Evolutionary conservation across 2,113 vertebrate species (phyloP).

Genomic region (Daboia siamensis): DNA sequence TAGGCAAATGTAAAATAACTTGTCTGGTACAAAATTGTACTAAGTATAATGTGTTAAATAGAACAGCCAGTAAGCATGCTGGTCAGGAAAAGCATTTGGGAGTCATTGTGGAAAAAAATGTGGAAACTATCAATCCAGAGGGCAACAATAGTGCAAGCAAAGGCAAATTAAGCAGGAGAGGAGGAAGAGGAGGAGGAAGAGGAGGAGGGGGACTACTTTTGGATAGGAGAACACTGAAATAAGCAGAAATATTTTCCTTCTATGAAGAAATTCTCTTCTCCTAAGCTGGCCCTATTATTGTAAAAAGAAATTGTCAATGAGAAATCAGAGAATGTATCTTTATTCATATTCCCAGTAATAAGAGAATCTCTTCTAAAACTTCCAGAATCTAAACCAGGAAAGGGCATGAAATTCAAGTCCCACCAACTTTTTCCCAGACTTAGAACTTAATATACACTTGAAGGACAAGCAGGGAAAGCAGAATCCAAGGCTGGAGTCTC

Average conservation of each 20-base stretch:
- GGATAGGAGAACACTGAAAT: not conserved
- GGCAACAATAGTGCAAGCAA: slow-evolving; percentile 31
- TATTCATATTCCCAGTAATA: not conserved
- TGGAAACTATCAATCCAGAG: slow-evolving; percentile 49
- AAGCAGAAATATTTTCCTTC: not conserved
- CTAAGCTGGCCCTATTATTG: not conserved
- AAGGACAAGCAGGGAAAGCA: not conserved
- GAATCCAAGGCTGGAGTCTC: not conserved
- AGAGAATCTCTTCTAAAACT: not conserved
- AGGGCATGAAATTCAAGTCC: not conserved
- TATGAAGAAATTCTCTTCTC: not conserved
- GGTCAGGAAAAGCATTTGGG: slow-evolving; percentile 62
- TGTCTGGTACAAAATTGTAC: slow-evolving; percentile 44
- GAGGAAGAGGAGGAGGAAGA: not conserved
- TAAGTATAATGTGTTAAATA: slow-evolving; percentile 62
- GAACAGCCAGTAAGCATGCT: slow-evolving; percentile 50
- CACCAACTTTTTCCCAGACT: not conserved
- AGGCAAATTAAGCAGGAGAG: not conserved
- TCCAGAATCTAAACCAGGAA: not conserved
- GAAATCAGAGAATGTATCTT: not conserved
- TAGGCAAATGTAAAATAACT: slow-evolving; percentile 43
- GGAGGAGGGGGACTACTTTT: not conserved
- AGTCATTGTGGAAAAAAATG: slow-evolving; percentile 54
- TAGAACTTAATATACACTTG: not conserved
- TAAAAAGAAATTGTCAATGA: not conserved